These are phyloP conservation scores for Odontothrips loti DNA, from an alignment of 2,888 invertebrate species.

Conservation along the genomic window DNA sequence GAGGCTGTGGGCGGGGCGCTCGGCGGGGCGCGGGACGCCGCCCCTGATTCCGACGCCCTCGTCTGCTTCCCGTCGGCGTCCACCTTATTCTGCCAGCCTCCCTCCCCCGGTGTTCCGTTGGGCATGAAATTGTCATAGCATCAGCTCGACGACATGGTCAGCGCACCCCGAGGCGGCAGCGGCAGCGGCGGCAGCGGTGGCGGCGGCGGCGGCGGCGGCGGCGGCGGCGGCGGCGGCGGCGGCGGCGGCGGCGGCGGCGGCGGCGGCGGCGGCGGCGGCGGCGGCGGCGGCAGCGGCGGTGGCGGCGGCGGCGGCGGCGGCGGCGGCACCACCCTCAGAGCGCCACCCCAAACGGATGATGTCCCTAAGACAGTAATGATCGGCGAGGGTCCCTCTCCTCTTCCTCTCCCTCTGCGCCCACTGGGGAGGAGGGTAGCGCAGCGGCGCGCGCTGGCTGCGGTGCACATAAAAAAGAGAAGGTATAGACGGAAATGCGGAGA, in stretches of 20 bases:
- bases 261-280: background rate
- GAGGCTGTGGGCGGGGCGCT: too few species aligned
- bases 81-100: too few species aligned
- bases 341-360: slow-evolving; percentile 1
- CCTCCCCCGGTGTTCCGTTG: background rate
- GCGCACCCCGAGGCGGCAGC: background rate
- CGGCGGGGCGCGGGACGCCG: too few species aligned
- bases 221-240: background rate
- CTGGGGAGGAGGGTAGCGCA: too few species aligned
- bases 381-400: background rate
- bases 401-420: background rate
- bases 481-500: background rate
- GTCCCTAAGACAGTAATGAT: slow-evolving; percentile 10
- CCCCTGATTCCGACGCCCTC: too few species aligned
- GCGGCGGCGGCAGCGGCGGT: background rate
- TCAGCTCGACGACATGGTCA: background rate
- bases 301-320: background rate
- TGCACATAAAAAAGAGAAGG: background rate
- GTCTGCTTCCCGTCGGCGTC: too few species aligned
- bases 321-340: background rate
- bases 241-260: background rate
- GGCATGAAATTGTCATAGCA: background rate
- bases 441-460: background rate
- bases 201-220: background rate
- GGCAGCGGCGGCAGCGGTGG: background rate